Base-by-base conservation (phyloP, 2,888 invertebrate genomes). In the Teleiodes luculella region DNA sequence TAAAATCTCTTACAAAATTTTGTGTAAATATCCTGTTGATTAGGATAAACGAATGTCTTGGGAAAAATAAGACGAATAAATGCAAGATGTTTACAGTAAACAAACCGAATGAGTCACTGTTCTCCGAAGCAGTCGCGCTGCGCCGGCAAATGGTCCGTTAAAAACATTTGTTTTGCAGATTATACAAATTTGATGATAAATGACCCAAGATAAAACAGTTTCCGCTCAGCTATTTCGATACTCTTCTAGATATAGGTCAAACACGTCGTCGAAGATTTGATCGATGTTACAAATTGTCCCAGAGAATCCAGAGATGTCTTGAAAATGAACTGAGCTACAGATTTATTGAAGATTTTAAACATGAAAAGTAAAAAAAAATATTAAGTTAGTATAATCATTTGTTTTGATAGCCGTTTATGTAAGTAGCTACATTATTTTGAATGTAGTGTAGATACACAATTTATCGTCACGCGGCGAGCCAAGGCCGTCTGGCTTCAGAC, bases 101-200 rank as follows among this genome's bases (percentile, higher is more conserved):
- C 33, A 51, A 52, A 49, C 35, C 30, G 33, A 31, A 53, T 53
- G 56, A 56, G 49, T 56, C 56, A 56, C 28, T 10, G 49, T 30
- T 53, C 47, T 52, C 48, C 11, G 43, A 30, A 41, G 4, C 13
- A 16, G 11, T 20, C 1, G 6, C 31, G n/a, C 11, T 46, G 36
- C 16, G 46, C 31, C 43, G 41, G 16, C 33, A 41, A 30, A 35
- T 39, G 49, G 24, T 18, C 20, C 43, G 43, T 30, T 55, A 39
- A 33, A 47, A 52, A 52, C 43, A 52, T 36, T 56, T 30, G 30
- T 30, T 31, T 43, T 28, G 56, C 36, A 18, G 36, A 49, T 49
- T 37, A 49, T 49, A 49, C 14, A 11, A 36, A 28, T 37, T 49
- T 49, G 49, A 49, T 49, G 49, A 49, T 49, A 37, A 35, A 49